These are phyloP conservation scores for Subacronicta megacephala DNA, from an alignment of 2,888 invertebrate species.

Conservation along the genomic window DNA sequence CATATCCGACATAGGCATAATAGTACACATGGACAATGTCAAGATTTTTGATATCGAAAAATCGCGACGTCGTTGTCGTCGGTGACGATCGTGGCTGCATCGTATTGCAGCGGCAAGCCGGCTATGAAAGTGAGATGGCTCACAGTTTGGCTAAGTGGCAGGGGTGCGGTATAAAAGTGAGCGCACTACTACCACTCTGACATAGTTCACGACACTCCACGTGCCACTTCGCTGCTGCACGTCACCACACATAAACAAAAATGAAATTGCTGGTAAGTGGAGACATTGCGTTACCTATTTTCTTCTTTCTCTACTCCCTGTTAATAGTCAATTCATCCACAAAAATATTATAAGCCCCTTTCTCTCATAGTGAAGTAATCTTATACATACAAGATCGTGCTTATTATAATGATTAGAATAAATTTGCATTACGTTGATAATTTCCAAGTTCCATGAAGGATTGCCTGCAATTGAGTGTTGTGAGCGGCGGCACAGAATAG, in stretches of 20 bases:
- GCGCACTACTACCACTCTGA: conserved; percentile 85
- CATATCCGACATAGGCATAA: conserved; percentile 41
- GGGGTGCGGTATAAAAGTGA: conserved; percentile 89
- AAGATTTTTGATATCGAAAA: conserved; percentile 71
- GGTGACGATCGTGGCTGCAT: conserved; percentile 65
- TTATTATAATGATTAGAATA: conserved; percentile 47
- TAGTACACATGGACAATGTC: conserved; percentile 58
- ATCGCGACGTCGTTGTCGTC: conserved; percentile 57
- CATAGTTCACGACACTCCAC: conserved; percentile 85
- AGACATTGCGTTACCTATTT: conserved; percentile 57
- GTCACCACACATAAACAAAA: conserved; percentile 72
- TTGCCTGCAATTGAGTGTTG: conserved; percentile 73
- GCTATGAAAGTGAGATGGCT: conserved; percentile 86
- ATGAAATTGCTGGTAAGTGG: conserved; percentile 87
- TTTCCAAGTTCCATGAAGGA: conserved; percentile 63
- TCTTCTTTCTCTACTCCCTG: conserved; percentile 41
- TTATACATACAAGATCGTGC: conserved; percentile 29
- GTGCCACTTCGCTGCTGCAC: conserved; percentile 79
- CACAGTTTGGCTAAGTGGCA: conserved; percentile 81
- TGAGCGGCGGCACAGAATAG: conserved; percentile 74
- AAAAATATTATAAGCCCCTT: conserved; percentile 22
- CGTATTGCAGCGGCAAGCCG: conserved; percentile 75
- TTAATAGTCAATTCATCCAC: conserved; percentile 12
- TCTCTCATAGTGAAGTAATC: conserved; percentile 32
- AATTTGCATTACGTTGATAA: conserved; percentile 46